Evolutionary conservation across 1,140 invertebrate species (phyloP), one percentile per base, ranked within the genome.

Genomic region (Hydropsyche tenuis): DNA sequence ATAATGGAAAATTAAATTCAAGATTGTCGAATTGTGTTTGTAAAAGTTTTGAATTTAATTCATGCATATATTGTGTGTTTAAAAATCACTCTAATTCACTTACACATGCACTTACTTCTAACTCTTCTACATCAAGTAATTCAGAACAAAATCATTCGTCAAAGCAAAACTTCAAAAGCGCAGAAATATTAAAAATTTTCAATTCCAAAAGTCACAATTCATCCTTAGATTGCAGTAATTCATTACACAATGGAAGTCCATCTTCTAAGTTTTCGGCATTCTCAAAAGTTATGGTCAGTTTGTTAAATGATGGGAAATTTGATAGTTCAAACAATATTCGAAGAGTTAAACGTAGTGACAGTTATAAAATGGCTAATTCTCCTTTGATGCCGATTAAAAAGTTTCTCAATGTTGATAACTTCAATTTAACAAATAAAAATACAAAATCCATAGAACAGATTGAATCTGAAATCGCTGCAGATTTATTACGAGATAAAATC

Each of bases 341-440:
- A 37, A 89, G 89, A 81, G 84, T 95, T 25, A 93, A 93, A 83
- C 88, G 93, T 53, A 94, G 92, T 81, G 92, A 94, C 80, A 94
- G 93, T 83, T 95, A 95, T 80, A 89, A 93, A 73, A 88, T 94
- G 81, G 94, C 94, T 0, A 95, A 94, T 83, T 89, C 88, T 53
- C 88, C 89, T 1, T 85, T 90, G 72, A 85, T 89, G 83, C 87
- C 88, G 5, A 86, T 86, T 51, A 85, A 82, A 80, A 84, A 82
- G 74, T 75, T 86, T 60, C 77, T 86, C 22, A 85, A 84, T 80
- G 74, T 83, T 14, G 85, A 86, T 66, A 83, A 79, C 77, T 86
- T 86, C 78, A 79, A 80, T 43, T 79, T 76, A 60, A 81, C 79
- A 45, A 76, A 80, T 27, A 86, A 84, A 78, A 86, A 85, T 79